Evolutionary conservation across 2,113 vertebrate species (phyloP).

Genomic region (Thryonomys swinderianus): DNA sequence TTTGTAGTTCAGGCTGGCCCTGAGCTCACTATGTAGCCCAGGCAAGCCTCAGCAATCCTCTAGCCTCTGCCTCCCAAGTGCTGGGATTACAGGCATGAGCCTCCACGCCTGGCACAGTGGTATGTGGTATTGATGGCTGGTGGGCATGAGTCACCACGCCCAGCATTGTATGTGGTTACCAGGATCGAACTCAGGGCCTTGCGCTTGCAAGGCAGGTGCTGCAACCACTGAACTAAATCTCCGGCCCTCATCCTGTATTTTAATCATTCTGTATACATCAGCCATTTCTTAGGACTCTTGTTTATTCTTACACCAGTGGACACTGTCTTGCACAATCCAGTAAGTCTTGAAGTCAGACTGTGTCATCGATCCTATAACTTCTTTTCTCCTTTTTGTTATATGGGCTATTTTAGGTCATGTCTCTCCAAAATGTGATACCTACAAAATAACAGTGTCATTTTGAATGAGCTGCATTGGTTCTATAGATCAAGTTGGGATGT

Average conservation of each 20-base stretch:
- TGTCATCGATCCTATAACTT: background rate
- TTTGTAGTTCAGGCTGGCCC: too few relatives aligned
- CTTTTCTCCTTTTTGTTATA: background rate
- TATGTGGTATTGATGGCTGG: too few relatives aligned
- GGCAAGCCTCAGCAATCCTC: too few relatives aligned
- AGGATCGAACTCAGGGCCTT: too few relatives aligned
- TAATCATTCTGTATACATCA: background rate
- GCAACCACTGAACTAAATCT: too few relatives aligned
- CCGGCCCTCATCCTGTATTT: background rate
- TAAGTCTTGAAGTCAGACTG: background rate
- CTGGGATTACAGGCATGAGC: too few relatives aligned
- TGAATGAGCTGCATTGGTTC: background rate
- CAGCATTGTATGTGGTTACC: too few relatives aligned
- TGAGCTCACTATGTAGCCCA: too few relatives aligned
- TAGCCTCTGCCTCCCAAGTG: too few relatives aligned
- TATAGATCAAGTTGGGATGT: background rate
- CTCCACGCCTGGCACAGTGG: too few relatives aligned
- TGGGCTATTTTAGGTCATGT: background rate
- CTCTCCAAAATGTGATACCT: background rate
- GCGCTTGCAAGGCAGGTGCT: too few relatives aligned
- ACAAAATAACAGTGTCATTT: background rate
- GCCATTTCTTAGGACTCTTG: background rate
- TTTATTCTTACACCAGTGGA: background rate
- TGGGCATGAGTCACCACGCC: too few relatives aligned
- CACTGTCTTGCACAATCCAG: background rate